Conservation (phyloP, 2,797 vertebrate species). For the Clarias fuscus region DNA sequence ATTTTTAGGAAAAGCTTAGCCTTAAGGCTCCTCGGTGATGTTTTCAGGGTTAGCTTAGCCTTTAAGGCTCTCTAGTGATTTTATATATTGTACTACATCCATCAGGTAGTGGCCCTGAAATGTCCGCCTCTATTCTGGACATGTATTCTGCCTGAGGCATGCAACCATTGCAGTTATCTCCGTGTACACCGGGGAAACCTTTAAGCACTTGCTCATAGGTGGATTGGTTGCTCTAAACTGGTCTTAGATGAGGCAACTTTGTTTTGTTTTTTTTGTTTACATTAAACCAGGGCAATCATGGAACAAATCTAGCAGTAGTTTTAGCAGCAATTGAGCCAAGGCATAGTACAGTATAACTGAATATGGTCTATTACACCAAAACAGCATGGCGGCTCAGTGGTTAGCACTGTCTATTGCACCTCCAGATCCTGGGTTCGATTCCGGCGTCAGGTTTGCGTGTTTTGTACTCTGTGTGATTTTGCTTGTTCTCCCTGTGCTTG, state of each 20-base stretch:
- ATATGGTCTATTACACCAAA: neutral
- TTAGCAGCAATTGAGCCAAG: neutral
- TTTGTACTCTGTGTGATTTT: too few relatives aligned
- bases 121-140: neutral
- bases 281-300: neutral
- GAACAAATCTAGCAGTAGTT: too few relatives aligned
- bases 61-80: neutral
- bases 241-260: neutral
- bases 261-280: neutral
- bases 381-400: too few relatives aligned
- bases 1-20: neutral
- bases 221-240: neutral
- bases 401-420: too few relatives aligned
- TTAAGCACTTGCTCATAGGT: neutral
- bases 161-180: neutral
- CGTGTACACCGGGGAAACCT: neutral
- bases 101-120: too few relatives aligned
- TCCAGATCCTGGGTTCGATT: too few relatives aligned
- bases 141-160: neutral
- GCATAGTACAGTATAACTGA: neutral
- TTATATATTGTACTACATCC: neutral
- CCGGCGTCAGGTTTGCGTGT: too few relatives aligned
- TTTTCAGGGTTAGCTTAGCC: neutral
- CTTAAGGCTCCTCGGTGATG: neutral
- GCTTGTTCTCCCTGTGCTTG: too few relatives aligned